Evolutionary conservation across 2,888 invertebrate genomes (phyloP), one percentile per base, ranked within the genome.

Genomic region (Drosophila siamana): DNA sequence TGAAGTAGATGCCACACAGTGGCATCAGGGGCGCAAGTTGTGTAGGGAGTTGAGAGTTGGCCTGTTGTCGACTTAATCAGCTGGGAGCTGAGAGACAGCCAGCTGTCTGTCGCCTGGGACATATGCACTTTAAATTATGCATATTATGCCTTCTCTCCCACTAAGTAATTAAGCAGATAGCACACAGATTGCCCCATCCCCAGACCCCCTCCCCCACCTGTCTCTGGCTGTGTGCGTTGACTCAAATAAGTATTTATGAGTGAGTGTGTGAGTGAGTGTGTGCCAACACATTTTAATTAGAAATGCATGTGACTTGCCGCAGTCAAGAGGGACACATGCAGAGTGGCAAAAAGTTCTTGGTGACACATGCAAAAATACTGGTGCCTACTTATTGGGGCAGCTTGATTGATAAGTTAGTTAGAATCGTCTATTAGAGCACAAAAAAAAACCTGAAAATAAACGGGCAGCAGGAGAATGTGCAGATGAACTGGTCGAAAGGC

Each of bases 91-190:
- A 48, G 48, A 48, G 50, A 50, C 33, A 62, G 55, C 19, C 41
- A 62, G 55, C 19, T 36, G 69, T 33, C 38, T 47, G 40, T 50
- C 50, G 11, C 28, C 43, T 66, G 59, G 71, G 63, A 71, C 70
- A 87, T 78, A 81, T 85, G 84, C 86, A 88, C 87, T 88, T 76
- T 75, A 76, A 74, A 87, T 87, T 80, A 87, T 87, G 83, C 80
- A 87, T 78, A 78, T 63, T 66, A 73, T 74, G 66, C 64, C 43
- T 67, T 62, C 60, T 9, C 30, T 56, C 63, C 65, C 69, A 74
- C 76, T 78, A 82, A 85, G 89, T 89, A 88, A 86, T 89, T 86
- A 86, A 88, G 77, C 74, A 82, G 80, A 79, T 80, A 73, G 77
- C 80, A 74, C 67, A 69, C 74, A 68, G 19, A 26, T 43, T 4